These are phyloP conservation scores for Synergus itoensis DNA, from an alignment of 2,888 invertebrate genomes.

Conservation along the genomic window DNA sequence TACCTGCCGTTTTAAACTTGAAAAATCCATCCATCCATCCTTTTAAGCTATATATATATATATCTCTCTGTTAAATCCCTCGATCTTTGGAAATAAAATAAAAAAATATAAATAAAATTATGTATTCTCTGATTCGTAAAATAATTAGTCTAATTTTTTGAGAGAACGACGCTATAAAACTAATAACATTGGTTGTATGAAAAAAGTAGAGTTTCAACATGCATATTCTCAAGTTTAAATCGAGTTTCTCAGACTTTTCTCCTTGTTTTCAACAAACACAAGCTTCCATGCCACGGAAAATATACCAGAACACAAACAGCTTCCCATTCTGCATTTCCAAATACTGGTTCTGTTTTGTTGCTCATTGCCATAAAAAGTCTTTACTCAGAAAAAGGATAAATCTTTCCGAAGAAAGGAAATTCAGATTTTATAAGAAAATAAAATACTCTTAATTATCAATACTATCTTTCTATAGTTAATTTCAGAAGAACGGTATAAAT, in stretches of 20 bases:
- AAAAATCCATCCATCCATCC: conserved; percentile 30
- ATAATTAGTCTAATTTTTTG: neutral
- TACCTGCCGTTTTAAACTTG: conserved; percentile 23
- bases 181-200: neutral
- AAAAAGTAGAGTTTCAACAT: neutral
- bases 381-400: conserved; percentile 8
- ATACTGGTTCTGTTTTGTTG: conserved; percentile 6
- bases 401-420: neutral
- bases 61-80: neutral
- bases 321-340: conserved; percentile 18
- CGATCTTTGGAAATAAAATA: conserved; percentile 9
- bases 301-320: neutral
- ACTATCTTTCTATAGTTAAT: neutral
- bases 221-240: neutral
- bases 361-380: neutral
- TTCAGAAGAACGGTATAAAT: neutral
- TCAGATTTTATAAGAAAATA: neutral
- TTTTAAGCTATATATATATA: conserved; percentile 6
- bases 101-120: neutral
- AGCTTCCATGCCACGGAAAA: conserved; percentile 21
- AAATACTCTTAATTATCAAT: neutral
- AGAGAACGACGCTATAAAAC: neutral
- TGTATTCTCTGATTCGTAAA: neutral
- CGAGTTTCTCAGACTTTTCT: conserved; percentile 21
- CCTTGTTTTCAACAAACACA: conserved; percentile 19